These are phyloP conservation scores for Caenorhabditis drosophilae DNA, from an alignment of 2,888 invertebrate genomes.

Conservation along the genomic window DNA sequence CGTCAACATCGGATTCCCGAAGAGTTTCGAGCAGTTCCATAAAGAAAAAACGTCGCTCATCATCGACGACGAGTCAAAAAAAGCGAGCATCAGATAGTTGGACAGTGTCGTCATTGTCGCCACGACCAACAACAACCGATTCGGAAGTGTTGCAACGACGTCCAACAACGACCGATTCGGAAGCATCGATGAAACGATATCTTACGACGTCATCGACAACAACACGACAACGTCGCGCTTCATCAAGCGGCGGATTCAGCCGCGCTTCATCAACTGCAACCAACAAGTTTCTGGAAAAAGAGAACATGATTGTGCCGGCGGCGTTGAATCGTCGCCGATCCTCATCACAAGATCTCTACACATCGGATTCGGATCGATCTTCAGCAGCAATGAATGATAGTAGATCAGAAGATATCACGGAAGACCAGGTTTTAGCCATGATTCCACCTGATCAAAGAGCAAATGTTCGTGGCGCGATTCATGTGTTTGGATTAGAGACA, in stretches of 20 bases:
- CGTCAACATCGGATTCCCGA: background rate
- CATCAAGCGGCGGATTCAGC: too few relatives aligned
- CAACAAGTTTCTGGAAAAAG: constrained; percentile 54
- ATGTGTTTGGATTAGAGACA: constrained; percentile 22
- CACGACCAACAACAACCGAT: constrained; percentile 18
- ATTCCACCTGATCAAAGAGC: constrained; percentile 33
- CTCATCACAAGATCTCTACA: constrained; percentile 5
- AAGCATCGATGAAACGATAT: constrained; percentile 7
- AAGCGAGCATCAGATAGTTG: constrained; percentile 11
- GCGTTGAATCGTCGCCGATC: constrained; percentile 36
- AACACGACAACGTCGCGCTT: constrained; percentile 6
- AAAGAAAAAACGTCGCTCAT: too few relatives aligned
- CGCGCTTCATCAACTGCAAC: constrained; percentile 1
- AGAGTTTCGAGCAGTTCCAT: too few relatives aligned
- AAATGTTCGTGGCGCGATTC: constrained; percentile 20
- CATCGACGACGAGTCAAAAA: background rate
- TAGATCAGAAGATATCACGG: constrained; percentile 26
- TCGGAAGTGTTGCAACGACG: constrained; percentile 14
- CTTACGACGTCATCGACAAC: constrained; percentile 18
- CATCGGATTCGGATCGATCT: background rate
- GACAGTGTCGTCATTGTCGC: too few relatives aligned
- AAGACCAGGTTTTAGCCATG: constrained; percentile 28
- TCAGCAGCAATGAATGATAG: constrained; percentile 4
- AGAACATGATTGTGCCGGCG: constrained; percentile 57
- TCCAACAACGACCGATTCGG: constrained; percentile 20